Evolutionary conservation across 2,888 invertebrate genomes (phyloP), one percentile per base, ranked within the genome.

Genomic region (Cryptus armator): DNA sequence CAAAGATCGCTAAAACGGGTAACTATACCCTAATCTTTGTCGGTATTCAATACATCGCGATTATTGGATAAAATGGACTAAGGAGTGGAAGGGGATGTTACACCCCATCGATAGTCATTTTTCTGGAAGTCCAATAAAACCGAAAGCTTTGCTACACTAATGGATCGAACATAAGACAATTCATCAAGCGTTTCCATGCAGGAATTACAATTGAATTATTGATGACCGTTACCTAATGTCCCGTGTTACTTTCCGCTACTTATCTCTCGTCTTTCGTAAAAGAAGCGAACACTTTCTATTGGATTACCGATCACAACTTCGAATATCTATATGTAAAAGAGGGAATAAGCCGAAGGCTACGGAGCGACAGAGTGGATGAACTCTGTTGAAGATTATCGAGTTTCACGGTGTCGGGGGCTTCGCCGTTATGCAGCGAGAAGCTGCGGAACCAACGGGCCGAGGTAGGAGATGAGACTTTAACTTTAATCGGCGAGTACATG

Each of bases 341-440:
- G 16, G 37, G 51, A 46, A 62, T 32, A 62, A 62, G 62, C 62
- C 44, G 56, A 29, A 19, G 51, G 19, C 53, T 16, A 10, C 46
- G 62, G 32, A 44, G 56, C 51, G 71, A 70, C 67, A 67, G 46
- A 78, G 81, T 79, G 84, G 62, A 51, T 51, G 84, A 81, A 85
- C 70, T 85, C 62, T 66, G 74, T 24, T 19, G 74, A 79, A 85
- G 81, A 85, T 85, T 85, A 85, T 85, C 84, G 84, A 85, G 84
- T 81, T 85, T 81, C 81, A 75, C 70, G 84, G 74, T 70, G 78
- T 81, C 81, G 71, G 80, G 70, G 29, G 32, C 14, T 62, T 24
- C 62, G 32, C n/a, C 68, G 78, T 48, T 75, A 24, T 64, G 62
- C 37, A 75, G 56, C 64, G 81, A 56, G 66, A 75, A 70, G 74